Evolutionary conservation across 2,888 invertebrate species (phyloP), one percentile per base, ranked within the genome.

Genomic region (Volucella zonaria): DNA sequence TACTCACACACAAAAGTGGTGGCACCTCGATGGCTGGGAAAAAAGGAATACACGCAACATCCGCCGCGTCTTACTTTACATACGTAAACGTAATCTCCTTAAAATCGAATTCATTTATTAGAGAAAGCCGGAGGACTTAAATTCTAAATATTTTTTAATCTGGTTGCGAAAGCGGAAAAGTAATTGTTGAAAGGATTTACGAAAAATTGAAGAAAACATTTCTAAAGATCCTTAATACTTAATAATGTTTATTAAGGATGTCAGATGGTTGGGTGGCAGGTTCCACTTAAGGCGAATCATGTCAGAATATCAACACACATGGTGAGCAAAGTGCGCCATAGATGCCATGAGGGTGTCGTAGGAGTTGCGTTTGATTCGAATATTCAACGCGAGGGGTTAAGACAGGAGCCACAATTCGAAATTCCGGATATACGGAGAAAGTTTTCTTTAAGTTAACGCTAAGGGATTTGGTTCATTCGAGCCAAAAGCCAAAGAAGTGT

Each of bases 381-480:
- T 4, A 31, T 78, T 78, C 47, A 15, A 15, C 38, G 23, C 40
- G 64, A 59, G 66, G 43, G 45, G 31, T 6, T 45, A 43, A 45
- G 42, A 23, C 68, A 52, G 15, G 43, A 61, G 66, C 45, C 66
- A 11, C 71, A 73, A 73, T 73, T 59, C 52, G 23, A 73, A 67
- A 52, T 73, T 31, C 31, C 52, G 18, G 42, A 66, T 73, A 38
- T 58, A n/a, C 15, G 43, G 59, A 67, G n/a, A 74, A 67, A 73
- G 66, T 73, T 79, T 79, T 54, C 61, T 68, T 61, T 51, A 45
- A 67, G 45, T 67, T 51, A 4, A n/a, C 59, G 40, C 71, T 64
- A 51, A 14, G 42, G 10, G 11, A 18, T 66, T 45, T 59, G 43
- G 10, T 23, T 59, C 23, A 54, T 15, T 11, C 14, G 18, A 23